These are phyloP conservation scores for Campoletis sonorensis DNA, from an alignment of 1,140 invertebrate genomes.

Conservation along the genomic window DNA sequence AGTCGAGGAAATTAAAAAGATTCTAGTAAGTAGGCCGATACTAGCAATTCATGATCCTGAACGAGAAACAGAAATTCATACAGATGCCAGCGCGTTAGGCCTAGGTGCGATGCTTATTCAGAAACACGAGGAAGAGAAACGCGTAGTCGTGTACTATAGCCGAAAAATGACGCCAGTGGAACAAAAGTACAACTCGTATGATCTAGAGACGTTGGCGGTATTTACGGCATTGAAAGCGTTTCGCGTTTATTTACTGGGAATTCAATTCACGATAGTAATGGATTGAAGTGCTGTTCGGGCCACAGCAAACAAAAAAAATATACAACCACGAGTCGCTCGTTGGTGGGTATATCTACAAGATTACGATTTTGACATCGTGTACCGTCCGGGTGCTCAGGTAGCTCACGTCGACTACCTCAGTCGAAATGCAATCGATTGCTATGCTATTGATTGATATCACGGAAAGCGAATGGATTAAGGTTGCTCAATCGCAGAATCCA, in stretches of 20 bases:
- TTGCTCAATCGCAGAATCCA: not conserved
- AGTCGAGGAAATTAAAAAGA: conserved; percentile 31
- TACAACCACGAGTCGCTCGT: conserved; percentile 59
- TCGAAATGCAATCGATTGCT: conserved; percentile 49
- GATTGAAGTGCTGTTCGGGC: conserved; percentile 67
- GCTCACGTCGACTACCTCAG: conserved; percentile 67
- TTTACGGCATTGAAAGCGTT: conserved; percentile 63
- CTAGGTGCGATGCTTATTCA: conserved; percentile 58
- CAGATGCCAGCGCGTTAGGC: conserved; percentile 56
- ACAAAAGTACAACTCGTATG: conserved; percentile 65
- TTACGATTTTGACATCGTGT: conserved; percentile 64
- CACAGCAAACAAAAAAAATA: conserved; percentile 64
- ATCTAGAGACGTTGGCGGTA: conserved; percentile 63
- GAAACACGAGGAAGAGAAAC: conserved; percentile 46
- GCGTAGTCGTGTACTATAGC: conserved; percentile 57
- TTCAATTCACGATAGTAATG: conserved; percentile 62
- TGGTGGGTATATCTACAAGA: conserved; percentile 70
- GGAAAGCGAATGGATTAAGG: not conserved
- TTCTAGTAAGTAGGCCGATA: conserved; percentile 22
- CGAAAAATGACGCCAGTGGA: conserved; percentile 58
- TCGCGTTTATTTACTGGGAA: conserved; percentile 63
- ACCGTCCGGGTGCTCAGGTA: conserved; percentile 58
- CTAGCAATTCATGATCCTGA: conserved; percentile 45
- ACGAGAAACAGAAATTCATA: conserved; percentile 52
- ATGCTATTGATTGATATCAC: conserved; percentile 45